Conservation (phyloP, 1,140 invertebrate species). For the Calephelis nemesis region DNA sequence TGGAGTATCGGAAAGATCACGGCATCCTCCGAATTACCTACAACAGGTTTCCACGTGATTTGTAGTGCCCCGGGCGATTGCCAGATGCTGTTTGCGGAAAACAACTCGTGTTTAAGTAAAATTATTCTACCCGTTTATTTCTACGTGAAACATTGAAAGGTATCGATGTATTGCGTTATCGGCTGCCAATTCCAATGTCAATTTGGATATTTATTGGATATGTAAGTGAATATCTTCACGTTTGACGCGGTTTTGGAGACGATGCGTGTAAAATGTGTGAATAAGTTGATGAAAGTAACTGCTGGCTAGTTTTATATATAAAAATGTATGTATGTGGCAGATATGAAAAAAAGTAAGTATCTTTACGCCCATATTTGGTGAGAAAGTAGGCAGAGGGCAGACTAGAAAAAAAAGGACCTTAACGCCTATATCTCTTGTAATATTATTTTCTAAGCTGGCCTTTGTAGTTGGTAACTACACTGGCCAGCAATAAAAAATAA, state of each 20-base stretch:
- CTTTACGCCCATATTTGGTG: too few species aligned
- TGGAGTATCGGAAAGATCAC: slow-evolving; percentile 59
- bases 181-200: slow-evolving; percentile 15
- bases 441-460: too few species aligned
- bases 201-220: slow-evolving; percentile 11
- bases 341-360: too few species aligned
- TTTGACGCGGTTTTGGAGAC: neutral
- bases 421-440: too few species aligned
- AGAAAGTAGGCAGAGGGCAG: too few species aligned
- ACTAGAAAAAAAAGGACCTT: too few species aligned
- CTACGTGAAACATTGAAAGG: slow-evolving; percentile 14
- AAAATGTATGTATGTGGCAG: too few species aligned
- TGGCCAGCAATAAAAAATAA: too few species aligned
- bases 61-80: slow-evolving; percentile 66
- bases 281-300: too few species aligned
- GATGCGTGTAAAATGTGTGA: too few species aligned
- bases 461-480: too few species aligned
- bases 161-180: slow-evolving; percentile 15
- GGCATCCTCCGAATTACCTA: slow-evolving; percentile 61
- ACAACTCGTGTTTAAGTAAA: slow-evolving; percentile 65
- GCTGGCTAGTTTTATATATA: too few species aligned
- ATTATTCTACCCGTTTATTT: slow-evolving; percentile 42
- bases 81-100: slow-evolving; percentile 58
- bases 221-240: neutral
- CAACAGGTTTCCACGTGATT: slow-evolving; percentile 77